A percentile compares a stretch with the other conserved stretches of the same genome.
Conservation (phyloP, 2,797 vertebrate species). For the Gymnodraco acuticeps region DNA sequence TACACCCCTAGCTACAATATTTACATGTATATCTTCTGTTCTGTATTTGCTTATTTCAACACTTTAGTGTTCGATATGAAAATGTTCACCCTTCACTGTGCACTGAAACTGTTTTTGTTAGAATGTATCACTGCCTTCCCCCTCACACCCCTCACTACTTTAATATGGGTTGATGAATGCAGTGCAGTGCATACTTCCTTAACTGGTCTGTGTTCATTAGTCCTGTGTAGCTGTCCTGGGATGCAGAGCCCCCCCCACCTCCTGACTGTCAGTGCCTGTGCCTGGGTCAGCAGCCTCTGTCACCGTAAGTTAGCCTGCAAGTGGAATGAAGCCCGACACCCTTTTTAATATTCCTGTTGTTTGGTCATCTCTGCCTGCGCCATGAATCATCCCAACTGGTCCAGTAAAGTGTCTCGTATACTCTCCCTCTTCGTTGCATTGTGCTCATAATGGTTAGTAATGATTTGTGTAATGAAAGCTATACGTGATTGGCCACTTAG, state of each 20-base stretch:
- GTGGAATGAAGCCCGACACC: constrained; percentile 35
- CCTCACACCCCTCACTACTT: neutral
- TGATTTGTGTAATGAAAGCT: neutral
- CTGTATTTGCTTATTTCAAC: neutral
- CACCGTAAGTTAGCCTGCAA: constrained; percentile 73
- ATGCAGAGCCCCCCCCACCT: constrained; percentile 79
- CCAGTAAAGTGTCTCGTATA: neutral
- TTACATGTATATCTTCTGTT: neutral
- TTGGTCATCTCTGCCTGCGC: constrained; percentile 22
- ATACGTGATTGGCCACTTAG: neutral
- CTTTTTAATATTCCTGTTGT: constrained; percentile 9
- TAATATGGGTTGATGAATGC: neutral
- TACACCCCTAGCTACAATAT: too few relatives aligned
- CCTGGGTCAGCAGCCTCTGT: constrained; percentile 82
- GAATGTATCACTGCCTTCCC: neutral
- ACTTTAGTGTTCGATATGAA: neutral
- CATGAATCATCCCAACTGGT: neutral
- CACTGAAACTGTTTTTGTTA: neutral
- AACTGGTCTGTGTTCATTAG: constrained; percentile 46
- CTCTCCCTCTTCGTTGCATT: neutral
- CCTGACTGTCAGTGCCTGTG: constrained; percentile 79
- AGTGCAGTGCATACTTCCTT: constrained; percentile 6
- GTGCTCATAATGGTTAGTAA: neutral
- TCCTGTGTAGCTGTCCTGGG: constrained; percentile 63
- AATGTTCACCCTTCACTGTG: neutral